Evolutionary conservation across 2,888 invertebrate species (phyloP), one percentile per base, ranked within the genome.

Genomic region (Malacosoma neustria): DNA sequence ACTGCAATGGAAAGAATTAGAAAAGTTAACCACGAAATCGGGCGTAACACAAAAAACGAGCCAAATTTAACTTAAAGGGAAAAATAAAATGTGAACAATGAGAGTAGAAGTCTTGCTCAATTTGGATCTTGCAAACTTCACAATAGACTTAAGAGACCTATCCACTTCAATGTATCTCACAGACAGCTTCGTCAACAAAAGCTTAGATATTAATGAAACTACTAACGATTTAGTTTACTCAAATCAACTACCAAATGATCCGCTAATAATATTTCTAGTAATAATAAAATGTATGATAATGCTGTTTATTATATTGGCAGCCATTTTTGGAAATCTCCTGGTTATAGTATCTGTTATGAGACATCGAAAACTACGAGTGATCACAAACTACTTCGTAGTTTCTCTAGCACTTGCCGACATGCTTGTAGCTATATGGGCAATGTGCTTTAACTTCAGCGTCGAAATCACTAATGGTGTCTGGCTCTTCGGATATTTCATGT

Each of bases 381-480:
- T 97, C 48, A 97, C 97, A 43, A 98, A 98, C 82, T 97, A 96
- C 72, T 98, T 98, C 73, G 96, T 98, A 11, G 97, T 98, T 6
- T 97, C 97, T 1, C 79, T 98, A 45, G 98, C 98, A 0, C 88
- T 97, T 54, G 97, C 98, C 5, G 98, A 98, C 63, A 94, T 98
- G 90, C 81, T 98, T 13, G 98, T 98, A 0, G 97, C 98, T 1
- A 91, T 96, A 22, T 93, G 95, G 87, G 96, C 96, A 1, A 97
- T 97, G 96, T 95, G 95, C 51, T 96, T 96, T 72, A 96, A 96
- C 85, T 95, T 95, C 50, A 93, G 93, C 61, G 94, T 96, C 15
- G 94, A 95, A 70, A 87, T 96, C 11, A 93, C 93, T 1, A 93
- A 93, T 11, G 92, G 92, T 6, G 89, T 87, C 47, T 97, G 97